A percentile compares a stretch with the other conserved stretches of the same genome.
These are phyloP conservation scores for Nycticebus coucang DNA, from an alignment of 2,113 vertebrate genomes.

Conservation along the genomic window DNA sequence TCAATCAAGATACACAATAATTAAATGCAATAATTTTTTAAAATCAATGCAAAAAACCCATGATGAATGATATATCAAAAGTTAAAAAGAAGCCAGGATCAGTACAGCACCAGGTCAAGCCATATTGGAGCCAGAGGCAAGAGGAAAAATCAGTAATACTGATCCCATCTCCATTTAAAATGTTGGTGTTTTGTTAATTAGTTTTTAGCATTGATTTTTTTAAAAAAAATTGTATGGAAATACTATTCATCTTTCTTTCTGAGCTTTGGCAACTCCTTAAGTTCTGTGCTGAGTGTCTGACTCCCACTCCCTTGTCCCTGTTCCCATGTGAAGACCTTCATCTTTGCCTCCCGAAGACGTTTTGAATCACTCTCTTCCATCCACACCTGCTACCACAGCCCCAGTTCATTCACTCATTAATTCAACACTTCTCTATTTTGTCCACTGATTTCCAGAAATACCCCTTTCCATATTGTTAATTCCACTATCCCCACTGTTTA, in stretches of 20 bases:
- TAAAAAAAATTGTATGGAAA: background rate
- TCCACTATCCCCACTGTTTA: background rate
- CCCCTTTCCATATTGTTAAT: background rate
- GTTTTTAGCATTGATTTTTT: background rate
- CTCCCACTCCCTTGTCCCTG: background rate
- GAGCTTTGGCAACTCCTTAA: background rate
- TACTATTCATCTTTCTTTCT: background rate
- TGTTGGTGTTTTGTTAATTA: background rate
- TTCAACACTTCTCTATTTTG: background rate
- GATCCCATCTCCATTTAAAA: background rate
- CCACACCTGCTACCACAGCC: background rate
- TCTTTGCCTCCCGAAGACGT: background rate
- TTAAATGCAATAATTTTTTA: background rate
- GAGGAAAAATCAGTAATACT: background rate
- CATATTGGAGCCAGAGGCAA: background rate
- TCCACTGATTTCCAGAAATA: background rate
- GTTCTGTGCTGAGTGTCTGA: background rate
- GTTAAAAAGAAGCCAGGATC: constrained; percentile 1
- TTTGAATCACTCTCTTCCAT: background rate
- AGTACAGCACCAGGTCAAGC: background rate
- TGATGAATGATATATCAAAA: background rate
- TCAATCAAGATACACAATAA: background rate
- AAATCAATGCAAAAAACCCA: background rate
- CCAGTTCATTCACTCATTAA: background rate
- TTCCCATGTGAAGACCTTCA: background rate